A percentile compares a stretch with the other conserved stretches of the same genome.
These are phyloP conservation scores for Fringilla coelebs DNA, from an alignment of 2,797 vertebrate genomes.

Conservation along the genomic window DNA sequence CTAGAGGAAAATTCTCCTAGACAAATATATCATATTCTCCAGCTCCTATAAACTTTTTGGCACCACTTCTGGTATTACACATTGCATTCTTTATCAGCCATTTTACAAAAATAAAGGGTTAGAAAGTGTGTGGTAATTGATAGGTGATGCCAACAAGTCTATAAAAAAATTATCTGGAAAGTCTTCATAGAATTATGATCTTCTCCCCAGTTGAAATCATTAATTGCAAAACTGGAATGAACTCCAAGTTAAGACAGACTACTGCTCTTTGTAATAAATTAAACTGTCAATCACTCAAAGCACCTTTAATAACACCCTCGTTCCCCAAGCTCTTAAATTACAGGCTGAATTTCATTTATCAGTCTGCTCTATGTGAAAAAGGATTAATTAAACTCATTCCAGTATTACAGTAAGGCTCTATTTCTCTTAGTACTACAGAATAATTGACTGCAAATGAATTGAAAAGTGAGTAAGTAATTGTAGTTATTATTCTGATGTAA, in stretches of 20 bases:
- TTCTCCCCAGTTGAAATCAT: slow-evolving; percentile 24
- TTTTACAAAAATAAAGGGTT: slow-evolving; percentile 3
- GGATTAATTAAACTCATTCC: slow-evolving; percentile 83
- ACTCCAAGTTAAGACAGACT: slow-evolving; percentile 58
- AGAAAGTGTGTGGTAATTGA: neutral
- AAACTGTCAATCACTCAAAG: slow-evolving; percentile 77
- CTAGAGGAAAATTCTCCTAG: slow-evolving; percentile 50
- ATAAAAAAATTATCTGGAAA: slow-evolving; percentile 12
- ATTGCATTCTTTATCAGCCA: neutral
- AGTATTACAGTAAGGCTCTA: slow-evolving; percentile 61
- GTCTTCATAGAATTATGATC: neutral
- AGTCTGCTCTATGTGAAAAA: slow-evolving; percentile 74
- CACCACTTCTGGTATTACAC: neutral
- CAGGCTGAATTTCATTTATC: slow-evolving; percentile 80
- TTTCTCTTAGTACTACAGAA: slow-evolving; percentile 63
- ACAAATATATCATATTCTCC: slow-evolving; percentile 63
- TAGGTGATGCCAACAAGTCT: neutral
- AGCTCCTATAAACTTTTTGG: slow-evolving; percentile 26
- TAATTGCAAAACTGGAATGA: slow-evolving; percentile 65
- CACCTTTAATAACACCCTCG: slow-evolving; percentile 74
- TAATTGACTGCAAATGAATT: slow-evolving; percentile 74
- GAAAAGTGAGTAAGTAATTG: slow-evolving; percentile 65
- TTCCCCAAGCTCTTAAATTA: slow-evolving; percentile 79
- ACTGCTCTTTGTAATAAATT: slow-evolving; percentile 76
- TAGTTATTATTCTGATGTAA: slow-evolving; percentile 84